Percentiles rank a stretch among this genome's conserved stretches.
These are phyloP conservation scores for roundworm (Caenorhabditis elegans) DNA, from an alignment of 1,140 invertebrate species.

Conservation along the genomic window DNA sequence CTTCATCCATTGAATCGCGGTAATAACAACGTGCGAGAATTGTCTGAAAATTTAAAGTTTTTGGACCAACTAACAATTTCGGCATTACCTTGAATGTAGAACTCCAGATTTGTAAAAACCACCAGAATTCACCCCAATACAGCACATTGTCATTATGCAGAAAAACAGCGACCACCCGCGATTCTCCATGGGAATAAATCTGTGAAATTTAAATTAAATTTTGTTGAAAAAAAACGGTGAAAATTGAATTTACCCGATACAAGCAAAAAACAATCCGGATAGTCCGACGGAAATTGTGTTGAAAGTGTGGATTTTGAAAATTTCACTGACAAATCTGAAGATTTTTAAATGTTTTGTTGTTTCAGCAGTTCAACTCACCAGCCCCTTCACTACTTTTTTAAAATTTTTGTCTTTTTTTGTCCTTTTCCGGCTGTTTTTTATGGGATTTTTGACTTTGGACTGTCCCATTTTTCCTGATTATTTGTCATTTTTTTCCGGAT, in stretches of 20 bases:
- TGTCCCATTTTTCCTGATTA: too few species aligned
- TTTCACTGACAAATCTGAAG: neutral
- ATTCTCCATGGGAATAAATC: neutral
- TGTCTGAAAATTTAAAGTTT: constrained; percentile 45
- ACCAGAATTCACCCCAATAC: constrained; percentile 52
- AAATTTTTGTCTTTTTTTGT: too few species aligned
- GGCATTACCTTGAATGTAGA: constrained; percentile 49
- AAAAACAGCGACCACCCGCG: constrained; percentile 11
- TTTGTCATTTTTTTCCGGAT: too few species aligned
- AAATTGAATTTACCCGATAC: constrained; percentile 15
- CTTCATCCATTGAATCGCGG: constrained; percentile 44
- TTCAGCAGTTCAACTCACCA: too few species aligned
- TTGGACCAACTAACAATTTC: too few species aligned
- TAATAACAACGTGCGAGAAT: constrained; percentile 36
- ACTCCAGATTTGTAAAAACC: constrained; percentile 60
- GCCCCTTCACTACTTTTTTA: too few species aligned
- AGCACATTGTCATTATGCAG: neutral
- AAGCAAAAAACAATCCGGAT: neutral
- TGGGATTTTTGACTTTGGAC: too few species aligned
- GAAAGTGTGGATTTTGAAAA: constrained; percentile 15
- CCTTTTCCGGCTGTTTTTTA: too few species aligned
- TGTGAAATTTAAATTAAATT: neutral
- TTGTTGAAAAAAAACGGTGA: neutral
- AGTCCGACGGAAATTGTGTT: constrained; percentile 20
- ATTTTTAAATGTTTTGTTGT: neutral